A percentile compares a stretch with the other conserved stretches of the same genome.
phyloP scores from a whole-genome alignment of 2,113 vertebrate genomes.

The Globicephala melas region DNA sequence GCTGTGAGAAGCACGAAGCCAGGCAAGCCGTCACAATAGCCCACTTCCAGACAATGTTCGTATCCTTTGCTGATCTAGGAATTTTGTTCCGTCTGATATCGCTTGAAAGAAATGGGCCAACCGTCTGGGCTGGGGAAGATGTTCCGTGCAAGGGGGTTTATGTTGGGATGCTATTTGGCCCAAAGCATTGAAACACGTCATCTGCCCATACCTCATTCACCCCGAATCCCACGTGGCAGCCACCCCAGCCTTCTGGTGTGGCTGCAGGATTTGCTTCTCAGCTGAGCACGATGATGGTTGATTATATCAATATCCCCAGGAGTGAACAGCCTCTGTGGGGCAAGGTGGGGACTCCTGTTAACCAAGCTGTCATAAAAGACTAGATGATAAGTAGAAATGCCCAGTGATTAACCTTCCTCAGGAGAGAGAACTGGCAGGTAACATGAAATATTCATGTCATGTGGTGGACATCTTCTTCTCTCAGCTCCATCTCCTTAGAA shows the following conservation, averaged over 20 bases:
- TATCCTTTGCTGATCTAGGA: background rate
- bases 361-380: background rate
- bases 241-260: background rate
- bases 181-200: background rate
- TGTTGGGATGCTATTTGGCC: background rate
- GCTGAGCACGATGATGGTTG: too few relatives aligned
- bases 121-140: background rate
- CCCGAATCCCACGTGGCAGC: background rate
- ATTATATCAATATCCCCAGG: background rate
- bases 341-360: background rate
- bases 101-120: background rate
- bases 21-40: background rate
- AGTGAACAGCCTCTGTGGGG: background rate
- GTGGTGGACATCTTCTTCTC: background rate
- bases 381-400: background rate
- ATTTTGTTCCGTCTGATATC: background rate
- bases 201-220: background rate
- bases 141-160: background rate
- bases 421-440: background rate
- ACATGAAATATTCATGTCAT: background rate
- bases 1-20: rapidly evolving
- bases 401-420: too few relatives aligned
- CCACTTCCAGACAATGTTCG: background rate
- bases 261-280: background rate
- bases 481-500: background rate